Percentiles rank a stretch among this genome's conserved stretches.
These are phyloP conservation scores for Monopterus albus DNA, from an alignment of 2,113 vertebrate genomes.

Conservation along the genomic window DNA sequence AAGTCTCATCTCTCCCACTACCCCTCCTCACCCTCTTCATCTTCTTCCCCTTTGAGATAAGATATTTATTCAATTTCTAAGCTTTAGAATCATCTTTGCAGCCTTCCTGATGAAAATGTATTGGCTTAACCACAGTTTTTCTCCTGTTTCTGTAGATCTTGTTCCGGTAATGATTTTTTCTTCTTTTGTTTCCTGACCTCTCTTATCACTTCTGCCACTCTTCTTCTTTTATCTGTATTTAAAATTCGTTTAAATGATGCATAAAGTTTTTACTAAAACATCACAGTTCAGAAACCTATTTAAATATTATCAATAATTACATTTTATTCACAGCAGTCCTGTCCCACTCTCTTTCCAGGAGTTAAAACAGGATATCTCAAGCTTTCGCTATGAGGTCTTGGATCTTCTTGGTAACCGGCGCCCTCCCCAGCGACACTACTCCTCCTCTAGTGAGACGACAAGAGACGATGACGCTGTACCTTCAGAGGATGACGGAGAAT, in stretches of 20 bases:
- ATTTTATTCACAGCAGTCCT: not conserved
- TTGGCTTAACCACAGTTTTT: too few species aligned
- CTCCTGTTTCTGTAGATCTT: too few species aligned
- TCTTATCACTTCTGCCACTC: too few species aligned
- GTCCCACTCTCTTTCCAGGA: conserved; percentile 81
- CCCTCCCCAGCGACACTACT: conserved; percentile 90
- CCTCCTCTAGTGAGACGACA: conserved; percentile 89
- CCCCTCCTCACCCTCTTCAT: conserved; percentile 25
- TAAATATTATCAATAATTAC: not conserved
- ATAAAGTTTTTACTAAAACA: too few species aligned
- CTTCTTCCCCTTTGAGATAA: not conserved
- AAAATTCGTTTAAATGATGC: too few species aligned
- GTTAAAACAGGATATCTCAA: conserved; percentile 98
- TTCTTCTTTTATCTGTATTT: too few species aligned
- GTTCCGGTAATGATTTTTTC: not conserved
- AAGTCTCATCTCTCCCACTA: conserved; percentile 14
- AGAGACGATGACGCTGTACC: conserved; percentile 83
- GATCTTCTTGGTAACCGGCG: conserved; percentile 95
- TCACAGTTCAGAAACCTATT: too few species aligned
- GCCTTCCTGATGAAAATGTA: too few species aligned
- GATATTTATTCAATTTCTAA: too few species aligned
- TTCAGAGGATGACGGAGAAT: conserved; percentile 81
- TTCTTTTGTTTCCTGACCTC: not conserved
- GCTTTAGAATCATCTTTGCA: not conserved
- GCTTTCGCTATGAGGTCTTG: conserved; percentile 96